Conservation (phyloP, 2,888 invertebrate species). For the Hecatera dysodea region DNA sequence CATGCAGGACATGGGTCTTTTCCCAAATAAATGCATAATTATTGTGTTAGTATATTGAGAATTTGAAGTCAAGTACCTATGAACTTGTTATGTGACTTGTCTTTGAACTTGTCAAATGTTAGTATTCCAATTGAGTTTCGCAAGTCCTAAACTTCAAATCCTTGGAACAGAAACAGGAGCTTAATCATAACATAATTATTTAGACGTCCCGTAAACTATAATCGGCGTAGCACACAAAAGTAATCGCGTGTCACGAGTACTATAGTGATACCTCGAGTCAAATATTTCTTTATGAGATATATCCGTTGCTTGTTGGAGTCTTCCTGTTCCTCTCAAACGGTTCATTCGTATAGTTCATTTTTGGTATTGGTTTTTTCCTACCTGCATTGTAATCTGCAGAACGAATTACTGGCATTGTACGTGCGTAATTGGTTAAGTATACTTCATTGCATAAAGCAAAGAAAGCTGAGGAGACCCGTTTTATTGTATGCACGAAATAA, state of each 20-base stretch:
- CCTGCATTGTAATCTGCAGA: background rate
- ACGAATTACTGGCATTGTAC: background rate
- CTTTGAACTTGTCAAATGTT: no score
- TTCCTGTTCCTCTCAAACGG: conserved; percentile 31
- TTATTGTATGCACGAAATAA: background rate
- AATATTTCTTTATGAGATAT: conserved; percentile 39
- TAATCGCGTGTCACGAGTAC: background rate
- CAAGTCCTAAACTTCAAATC: no score
- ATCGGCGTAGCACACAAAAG: background rate
- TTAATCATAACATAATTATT: background rate
- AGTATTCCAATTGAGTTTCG: no score
- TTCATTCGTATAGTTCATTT: conserved; percentile 2
- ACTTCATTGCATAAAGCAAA: background rate
- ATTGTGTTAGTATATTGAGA: no score
- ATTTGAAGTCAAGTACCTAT: no score
- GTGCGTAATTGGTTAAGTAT: background rate
- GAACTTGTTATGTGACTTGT: no score
- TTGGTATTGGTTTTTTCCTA: background rate
- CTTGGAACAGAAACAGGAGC: no score
- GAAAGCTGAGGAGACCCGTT: background rate
- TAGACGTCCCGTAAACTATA: background rate
- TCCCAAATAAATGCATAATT: no score
- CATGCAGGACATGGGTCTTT: no score
- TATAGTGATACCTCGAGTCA: conserved; percentile 8
- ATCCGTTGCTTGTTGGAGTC: conserved; percentile 28